phyloP scores from a whole-genome alignment of 2,113 vertebrate species.

The Gallinago paraguaiae region DNA sequence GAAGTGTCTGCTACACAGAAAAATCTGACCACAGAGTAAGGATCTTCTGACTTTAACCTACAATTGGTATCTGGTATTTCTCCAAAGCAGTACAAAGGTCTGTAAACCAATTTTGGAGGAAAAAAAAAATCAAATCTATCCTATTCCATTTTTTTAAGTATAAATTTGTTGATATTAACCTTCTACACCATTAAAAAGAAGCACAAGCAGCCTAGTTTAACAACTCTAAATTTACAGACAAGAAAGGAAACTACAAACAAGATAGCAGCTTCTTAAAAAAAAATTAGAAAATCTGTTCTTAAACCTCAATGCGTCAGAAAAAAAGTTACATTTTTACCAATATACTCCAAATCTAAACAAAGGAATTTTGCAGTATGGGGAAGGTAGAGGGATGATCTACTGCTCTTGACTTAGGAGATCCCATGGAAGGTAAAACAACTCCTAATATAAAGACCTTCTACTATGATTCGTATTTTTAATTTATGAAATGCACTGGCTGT shows the following conservation, averaged over 20 bases:
- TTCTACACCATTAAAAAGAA: background rate
- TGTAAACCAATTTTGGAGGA: background rate
- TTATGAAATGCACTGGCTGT: background rate
- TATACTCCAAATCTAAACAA: background rate
- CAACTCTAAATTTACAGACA: background rate
- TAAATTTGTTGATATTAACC: background rate
- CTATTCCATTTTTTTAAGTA: background rate
- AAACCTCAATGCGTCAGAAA: background rate
- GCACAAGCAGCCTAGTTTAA: background rate
- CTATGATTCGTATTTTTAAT: background rate
- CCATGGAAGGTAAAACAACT: background rate
- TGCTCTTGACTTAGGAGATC: background rate
- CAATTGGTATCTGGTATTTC: conserved; percentile 13
- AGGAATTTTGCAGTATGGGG: background rate
- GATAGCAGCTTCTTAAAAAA: background rate
- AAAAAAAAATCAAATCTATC: background rate
- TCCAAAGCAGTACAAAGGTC: conserved; percentile 16
- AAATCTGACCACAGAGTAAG: conserved; percentile 44
- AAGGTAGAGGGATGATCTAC: background rate
- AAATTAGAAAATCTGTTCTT: background rate
- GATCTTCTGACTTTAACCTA: conserved; percentile 41
- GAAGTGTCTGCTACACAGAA: conserved; percentile 51
- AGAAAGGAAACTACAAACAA: background rate
- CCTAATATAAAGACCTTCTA: background rate
- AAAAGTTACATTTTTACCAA: background rate